Conservation (phyloP, 2,797 vertebrate genomes). For the Huso huso region DNA sequence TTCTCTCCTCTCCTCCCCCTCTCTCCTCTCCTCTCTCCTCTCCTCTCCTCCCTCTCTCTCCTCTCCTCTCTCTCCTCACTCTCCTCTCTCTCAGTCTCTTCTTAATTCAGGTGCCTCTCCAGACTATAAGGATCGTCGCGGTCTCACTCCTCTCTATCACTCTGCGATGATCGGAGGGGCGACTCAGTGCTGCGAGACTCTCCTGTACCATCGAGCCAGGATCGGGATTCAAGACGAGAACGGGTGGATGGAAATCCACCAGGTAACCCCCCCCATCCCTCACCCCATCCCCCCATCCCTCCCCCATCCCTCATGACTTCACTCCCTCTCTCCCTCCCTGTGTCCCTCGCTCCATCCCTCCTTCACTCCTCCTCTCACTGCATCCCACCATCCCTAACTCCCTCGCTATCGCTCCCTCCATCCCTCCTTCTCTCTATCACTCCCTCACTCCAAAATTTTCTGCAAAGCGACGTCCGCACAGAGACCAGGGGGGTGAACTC, state of each 20-base stretch:
- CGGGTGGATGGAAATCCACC: constrained; percentile 91
- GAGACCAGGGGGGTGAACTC: no score
- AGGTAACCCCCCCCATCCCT: constrained; percentile 49
- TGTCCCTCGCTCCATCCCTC: constrained; percentile 8
- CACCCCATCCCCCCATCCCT: background rate
- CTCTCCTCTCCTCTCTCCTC: background rate
- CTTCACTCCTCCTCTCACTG: background rate
- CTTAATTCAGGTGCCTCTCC: constrained; percentile 82
- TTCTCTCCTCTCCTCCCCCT: background rate
- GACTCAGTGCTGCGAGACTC: constrained; percentile 85
- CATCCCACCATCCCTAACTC: background rate
- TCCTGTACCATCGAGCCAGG: constrained; percentile 76
- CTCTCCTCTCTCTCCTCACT: background rate
- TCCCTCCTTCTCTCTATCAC: no score
- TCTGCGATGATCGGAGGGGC: constrained; percentile 89
- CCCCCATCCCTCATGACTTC: background rate
- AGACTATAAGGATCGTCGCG: constrained; percentile 87
- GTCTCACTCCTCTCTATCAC: constrained; percentile 86
- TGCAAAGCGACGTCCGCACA: no score
- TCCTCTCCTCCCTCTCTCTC: background rate
- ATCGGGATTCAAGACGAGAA: constrained; percentile 84
- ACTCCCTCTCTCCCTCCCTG: background rate
- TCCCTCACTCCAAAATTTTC: no score
- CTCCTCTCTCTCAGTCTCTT: constrained; percentile 43
- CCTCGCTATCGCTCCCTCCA: constrained; percentile 1